These are phyloP conservation scores for Lutraria rhynchaena DNA, from an alignment of 1,140 invertebrate species.

Conservation along the genomic window DNA sequence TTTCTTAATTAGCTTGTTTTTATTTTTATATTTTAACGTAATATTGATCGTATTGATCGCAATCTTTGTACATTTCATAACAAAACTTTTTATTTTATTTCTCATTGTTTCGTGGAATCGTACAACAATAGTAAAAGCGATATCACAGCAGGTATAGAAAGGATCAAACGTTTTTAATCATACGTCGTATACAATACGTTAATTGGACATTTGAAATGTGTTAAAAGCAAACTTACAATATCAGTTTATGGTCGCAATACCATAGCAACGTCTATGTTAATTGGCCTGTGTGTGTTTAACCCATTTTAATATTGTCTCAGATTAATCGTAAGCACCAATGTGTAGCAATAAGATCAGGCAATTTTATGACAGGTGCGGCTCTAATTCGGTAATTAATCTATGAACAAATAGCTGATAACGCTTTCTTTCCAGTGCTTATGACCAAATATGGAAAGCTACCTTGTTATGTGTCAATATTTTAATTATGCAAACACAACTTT, in stretches of 20 bases:
- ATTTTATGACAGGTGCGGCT: conserved; percentile 54
- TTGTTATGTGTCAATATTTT: no score
- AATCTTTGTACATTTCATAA: conserved; percentile 18
- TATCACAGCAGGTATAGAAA: conserved; percentile 9
- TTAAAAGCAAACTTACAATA: conserved; percentile 44
- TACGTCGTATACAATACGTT: conserved; percentile 35
- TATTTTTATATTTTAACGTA: no score
- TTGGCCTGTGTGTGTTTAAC: conserved; percentile 59
- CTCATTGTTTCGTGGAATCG: conserved; percentile 44
- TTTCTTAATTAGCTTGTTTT: no score
- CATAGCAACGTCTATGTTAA: conserved; percentile 41
- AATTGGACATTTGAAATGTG: conserved; percentile 54
- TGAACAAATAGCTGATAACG: conserved; percentile 49
- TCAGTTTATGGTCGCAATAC: conserved; percentile 28
- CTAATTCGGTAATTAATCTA: conserved; percentile 54
- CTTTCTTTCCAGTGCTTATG: background rate
- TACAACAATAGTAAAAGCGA: background rate
- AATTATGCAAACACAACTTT: no score
- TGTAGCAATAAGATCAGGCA: conserved; percentile 36
- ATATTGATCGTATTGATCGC: conserved; percentile 21
- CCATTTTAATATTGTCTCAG: conserved; percentile 58
- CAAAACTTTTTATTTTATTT: conserved; percentile 31
- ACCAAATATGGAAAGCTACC: conserved; percentile 14
- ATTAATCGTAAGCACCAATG: conserved; percentile 37
- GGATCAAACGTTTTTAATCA: conserved; percentile 44